Percentiles rank a stretch among this genome's conserved stretches.
Conservation (phyloP, 2,888 invertebrate species). For the Busseola fusca region DNA sequence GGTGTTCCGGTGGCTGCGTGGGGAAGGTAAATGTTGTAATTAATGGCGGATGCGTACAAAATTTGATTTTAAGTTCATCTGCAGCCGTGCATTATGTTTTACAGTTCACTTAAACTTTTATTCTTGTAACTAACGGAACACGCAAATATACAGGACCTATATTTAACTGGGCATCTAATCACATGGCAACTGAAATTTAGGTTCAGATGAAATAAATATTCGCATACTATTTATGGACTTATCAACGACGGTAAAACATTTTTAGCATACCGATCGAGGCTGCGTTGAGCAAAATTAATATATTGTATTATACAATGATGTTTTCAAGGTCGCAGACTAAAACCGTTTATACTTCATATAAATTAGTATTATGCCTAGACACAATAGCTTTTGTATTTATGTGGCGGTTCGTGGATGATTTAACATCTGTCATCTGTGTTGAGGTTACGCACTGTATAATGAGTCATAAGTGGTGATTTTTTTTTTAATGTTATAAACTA, state of each 20-base stretch:
- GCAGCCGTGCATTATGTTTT: constrained; percentile 34
- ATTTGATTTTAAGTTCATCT: constrained; percentile 54
- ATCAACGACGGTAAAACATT: constrained; percentile 32
- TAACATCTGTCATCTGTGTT: constrained; percentile 32
- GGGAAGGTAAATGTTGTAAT: constrained; percentile 68
- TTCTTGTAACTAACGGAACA: constrained; percentile 7
- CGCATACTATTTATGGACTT: constrained; percentile 13
- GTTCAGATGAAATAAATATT: constrained; percentile 13
- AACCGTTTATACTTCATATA: constrained; percentile 47
- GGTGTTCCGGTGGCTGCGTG: constrained; percentile 76
- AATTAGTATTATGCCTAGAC: constrained; percentile 45
- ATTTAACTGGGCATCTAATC: neutral
- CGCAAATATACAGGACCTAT: too few relatives aligned
- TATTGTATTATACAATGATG: constrained; percentile 42
- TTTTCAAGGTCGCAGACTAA: constrained; percentile 54
- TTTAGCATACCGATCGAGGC: constrained; percentile 35
- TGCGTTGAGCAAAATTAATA: constrained; percentile 44
- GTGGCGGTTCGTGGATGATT: constrained; percentile 29
- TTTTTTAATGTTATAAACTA: too few relatives aligned
- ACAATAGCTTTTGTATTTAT: constrained; percentile 52
- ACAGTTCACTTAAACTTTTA: constrained; percentile 6
- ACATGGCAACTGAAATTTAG: constrained; percentile 5
- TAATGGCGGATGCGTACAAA: constrained; percentile 64
- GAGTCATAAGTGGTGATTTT: too few relatives aligned
- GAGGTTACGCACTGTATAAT: constrained; percentile 12